These are phyloP conservation scores for Glaucidium brasilianum DNA, from an alignment of 2,113 vertebrate species.

Conservation along the genomic window DNA sequence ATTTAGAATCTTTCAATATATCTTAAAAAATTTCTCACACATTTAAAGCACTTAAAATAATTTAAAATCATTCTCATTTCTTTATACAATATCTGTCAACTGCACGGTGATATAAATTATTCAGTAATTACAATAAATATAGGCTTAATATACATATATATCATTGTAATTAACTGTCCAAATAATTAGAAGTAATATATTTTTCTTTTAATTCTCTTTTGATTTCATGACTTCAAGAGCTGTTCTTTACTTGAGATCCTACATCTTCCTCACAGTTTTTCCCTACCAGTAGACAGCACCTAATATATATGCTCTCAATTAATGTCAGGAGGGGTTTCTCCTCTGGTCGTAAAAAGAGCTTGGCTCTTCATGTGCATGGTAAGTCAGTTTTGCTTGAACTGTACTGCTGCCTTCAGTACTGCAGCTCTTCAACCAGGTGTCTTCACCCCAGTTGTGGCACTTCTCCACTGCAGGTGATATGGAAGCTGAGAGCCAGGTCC, in stretches of 20 bases:
- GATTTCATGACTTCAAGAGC: not conserved
- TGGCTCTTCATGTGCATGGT: not conserved
- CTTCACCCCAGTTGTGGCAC: not conserved
- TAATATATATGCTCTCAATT: not conserved
- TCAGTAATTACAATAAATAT: conserved; percentile 40
- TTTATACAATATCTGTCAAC: not conserved
- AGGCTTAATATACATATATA: not conserved
- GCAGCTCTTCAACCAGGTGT: not conserved
- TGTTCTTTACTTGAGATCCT: not conserved
- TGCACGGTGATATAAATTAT: not conserved
- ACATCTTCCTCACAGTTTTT: not conserved
- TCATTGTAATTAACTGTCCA: conserved; percentile 37
- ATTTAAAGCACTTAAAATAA: not conserved
- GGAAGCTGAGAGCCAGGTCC: not conserved
- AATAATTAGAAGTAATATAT: not conserved
- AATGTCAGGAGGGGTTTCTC: not conserved
- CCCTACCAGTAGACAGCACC: not conserved
- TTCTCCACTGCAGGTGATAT: not conserved
- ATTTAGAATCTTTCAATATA: conserved; percentile 6
- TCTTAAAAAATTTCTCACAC: not conserved
- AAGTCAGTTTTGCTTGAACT: not conserved
- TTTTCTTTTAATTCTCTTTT: not conserved
- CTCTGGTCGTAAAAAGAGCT: not conserved
- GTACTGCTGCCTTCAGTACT: not conserved
- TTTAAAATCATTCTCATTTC: not conserved